These are phyloP conservation scores for Steatornis caripensis DNA, from an alignment of 2,113 vertebrate genomes.

Conservation along the genomic window DNA sequence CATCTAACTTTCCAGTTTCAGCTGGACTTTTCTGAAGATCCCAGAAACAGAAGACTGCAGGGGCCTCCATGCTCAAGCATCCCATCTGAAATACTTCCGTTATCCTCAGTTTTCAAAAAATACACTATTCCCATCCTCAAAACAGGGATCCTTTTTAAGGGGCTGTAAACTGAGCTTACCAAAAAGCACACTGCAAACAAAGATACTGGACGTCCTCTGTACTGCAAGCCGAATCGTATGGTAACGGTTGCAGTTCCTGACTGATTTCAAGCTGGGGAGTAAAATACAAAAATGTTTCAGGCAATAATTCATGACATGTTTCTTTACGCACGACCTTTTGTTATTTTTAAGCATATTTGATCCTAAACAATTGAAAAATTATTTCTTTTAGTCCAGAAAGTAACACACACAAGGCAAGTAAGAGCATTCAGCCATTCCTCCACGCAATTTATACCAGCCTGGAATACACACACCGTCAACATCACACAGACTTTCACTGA, in stretches of 20 bases:
- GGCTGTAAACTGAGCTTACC: background rate
- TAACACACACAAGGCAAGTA: background rate
- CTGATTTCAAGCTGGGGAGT: background rate
- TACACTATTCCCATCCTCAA: background rate
- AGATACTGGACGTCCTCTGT: too few relatives aligned
- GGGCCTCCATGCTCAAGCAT: rapidly evolving
- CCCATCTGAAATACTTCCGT: background rate
- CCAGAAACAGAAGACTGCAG: background rate
- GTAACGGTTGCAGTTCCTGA: background rate
- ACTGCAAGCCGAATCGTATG: background rate
- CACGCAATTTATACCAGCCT: background rate
- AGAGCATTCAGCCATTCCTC: background rate
- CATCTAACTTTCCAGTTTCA: background rate
- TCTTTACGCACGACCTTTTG: background rate
- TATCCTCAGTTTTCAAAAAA: background rate
- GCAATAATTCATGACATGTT: background rate
- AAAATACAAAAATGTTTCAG: background rate
- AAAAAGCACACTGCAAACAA: background rate
- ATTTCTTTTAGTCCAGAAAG: background rate
- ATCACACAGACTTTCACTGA: background rate
- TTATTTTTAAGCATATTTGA: background rate
- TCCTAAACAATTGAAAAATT: background rate
- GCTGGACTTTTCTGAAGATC: background rate
- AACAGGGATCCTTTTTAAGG: background rate
- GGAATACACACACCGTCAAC: background rate